These are phyloP conservation scores for Caradrina kadenii DNA, from an alignment of 2,888 invertebrate species.

Conservation along the genomic window DNA sequence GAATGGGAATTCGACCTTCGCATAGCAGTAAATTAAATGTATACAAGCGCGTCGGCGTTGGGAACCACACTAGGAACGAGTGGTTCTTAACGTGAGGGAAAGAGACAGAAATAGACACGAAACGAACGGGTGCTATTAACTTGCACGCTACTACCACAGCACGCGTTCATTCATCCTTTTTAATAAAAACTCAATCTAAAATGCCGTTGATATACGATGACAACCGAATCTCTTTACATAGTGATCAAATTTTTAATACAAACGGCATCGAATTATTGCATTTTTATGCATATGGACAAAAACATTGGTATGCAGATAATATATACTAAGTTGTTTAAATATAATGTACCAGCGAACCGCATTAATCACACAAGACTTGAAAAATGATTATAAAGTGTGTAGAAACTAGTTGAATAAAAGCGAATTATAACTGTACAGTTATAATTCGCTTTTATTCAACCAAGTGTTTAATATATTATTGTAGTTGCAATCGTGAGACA, in stretches of 20 bases:
- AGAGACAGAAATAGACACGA: slow-evolving; percentile 35
- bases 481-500: background rate
- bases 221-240: slow-evolving; percentile 1
- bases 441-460: background rate
- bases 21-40: slow-evolving; percentile 14
- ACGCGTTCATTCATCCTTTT: slow-evolving; percentile 8
- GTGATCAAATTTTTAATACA: slow-evolving; percentile 3
- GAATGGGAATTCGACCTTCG: slow-evolving; percentile 59
- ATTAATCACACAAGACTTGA: background rate
- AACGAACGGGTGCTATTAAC: slow-evolving; percentile 21
- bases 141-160: slow-evolving; percentile 15
- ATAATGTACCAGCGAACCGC: background rate
- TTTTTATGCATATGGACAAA: background rate
- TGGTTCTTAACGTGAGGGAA: slow-evolving; percentile 26
- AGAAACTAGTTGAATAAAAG: too few relatives aligned
- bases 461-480: slow-evolving; percentile 11
- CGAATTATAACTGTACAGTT: too few relatives aligned
- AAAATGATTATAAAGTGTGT: background rate
- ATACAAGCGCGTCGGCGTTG: slow-evolving; percentile 23
- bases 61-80: slow-evolving; percentile 26
- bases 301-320: slow-evolving; percentile 13
- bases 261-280: background rate
- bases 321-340: background rate
- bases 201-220: slow-evolving; percentile 17
- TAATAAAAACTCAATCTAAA: slow-evolving; percentile 4